A percentile compares a stretch with the other conserved stretches of the same genome.
Evolutionary conservation across 2,888 invertebrate species (phyloP).

Genomic region (Heliconius aoede): DNA sequence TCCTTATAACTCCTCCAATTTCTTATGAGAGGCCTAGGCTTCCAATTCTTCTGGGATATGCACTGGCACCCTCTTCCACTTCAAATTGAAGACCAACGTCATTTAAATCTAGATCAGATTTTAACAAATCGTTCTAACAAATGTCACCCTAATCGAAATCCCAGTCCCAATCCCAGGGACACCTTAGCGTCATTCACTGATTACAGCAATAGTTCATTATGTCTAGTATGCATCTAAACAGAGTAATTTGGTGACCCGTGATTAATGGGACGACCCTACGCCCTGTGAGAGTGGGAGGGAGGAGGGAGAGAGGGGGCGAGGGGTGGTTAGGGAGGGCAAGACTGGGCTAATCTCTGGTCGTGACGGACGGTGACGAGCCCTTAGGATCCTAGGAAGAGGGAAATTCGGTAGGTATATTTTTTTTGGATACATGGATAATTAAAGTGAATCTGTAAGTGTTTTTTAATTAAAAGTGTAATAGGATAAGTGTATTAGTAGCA

Average conservation of each 20-base stretch:
- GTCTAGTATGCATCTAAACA: slow-evolving; percentile 57
- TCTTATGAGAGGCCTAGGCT: neutral
- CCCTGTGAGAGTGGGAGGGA: neutral
- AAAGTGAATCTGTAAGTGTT: neutral
- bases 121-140: neutral
- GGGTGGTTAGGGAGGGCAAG: slow-evolving; percentile 27
- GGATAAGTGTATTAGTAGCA: neutral
- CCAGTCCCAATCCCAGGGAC: neutral
- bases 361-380: slow-evolving; percentile 50
- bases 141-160: neutral
- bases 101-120: neutral
- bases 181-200: slow-evolving; percentile 33
- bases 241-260: slow-evolving; percentile 57
- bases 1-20: neutral
- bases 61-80: neutral
- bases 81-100: neutral
- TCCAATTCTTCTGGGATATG: too few species aligned
- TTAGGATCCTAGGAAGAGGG: slow-evolving; percentile 19
- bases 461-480: neutral
- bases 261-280: slow-evolving; percentile 55
- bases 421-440: slow-evolving; percentile 2
- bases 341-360: slow-evolving; percentile 53
- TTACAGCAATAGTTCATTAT: slow-evolving; percentile 61
- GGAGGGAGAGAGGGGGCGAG: neutral
- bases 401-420: slow-evolving; percentile 13